Base-by-base conservation (phyloP, 2,797 vertebrate species). In the Poecilia velifera region DNA sequence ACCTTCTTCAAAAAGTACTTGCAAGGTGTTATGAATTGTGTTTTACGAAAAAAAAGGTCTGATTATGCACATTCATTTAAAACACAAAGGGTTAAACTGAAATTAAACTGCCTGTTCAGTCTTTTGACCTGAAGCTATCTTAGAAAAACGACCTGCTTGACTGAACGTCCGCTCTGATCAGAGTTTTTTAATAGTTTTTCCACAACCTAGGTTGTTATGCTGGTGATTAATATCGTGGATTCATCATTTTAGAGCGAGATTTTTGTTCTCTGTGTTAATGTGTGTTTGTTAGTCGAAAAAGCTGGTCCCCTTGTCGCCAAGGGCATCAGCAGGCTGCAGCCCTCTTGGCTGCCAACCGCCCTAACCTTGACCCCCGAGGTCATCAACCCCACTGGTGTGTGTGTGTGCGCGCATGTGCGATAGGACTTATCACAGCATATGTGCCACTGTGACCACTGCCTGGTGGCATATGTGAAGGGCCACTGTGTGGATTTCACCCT, bases 341-440 rank as follows among this genome's bases (percentile, higher is more conserved):
- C 84, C 78, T 51, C 79, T 90, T 91, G 91, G 91, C 90, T 90
- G 91, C 87, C 84, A 90, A 79, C 85, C 79, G 78, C 81, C 88
- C 89, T 92, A 90, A 93, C 93, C 89, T 92, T 95, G 91, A 94
- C 91, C 92, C 90, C 89, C 1, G 14, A 93, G 88, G 88, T 93
- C 88, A 92, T 46, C 66, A 72, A 4, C 80, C 53, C 66, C 78
- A 85, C 75, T 51, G 31, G 71, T 84, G 83, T 80, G 82, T 84
- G 84, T 77, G 81, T 68, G 76, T 66, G 43, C 45, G 68, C 39
- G 71, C 86, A 74, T 77, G 78, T 81, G 85, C 76, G 84, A 75
- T 85, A 78, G 81, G 88, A 85, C 88, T 91, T 75, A 90, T 82
- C 81, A 64, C 82, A 92, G 83, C 91, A 92, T 94, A 93, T 94